A percentile compares a stretch with the other conserved stretches of the same genome.
These are phyloP conservation scores for Hemicentrotus pulcherrimus DNA, from an alignment of 35 echinoderm and acorn worm genomes.

Conservation along the genomic window DNA sequence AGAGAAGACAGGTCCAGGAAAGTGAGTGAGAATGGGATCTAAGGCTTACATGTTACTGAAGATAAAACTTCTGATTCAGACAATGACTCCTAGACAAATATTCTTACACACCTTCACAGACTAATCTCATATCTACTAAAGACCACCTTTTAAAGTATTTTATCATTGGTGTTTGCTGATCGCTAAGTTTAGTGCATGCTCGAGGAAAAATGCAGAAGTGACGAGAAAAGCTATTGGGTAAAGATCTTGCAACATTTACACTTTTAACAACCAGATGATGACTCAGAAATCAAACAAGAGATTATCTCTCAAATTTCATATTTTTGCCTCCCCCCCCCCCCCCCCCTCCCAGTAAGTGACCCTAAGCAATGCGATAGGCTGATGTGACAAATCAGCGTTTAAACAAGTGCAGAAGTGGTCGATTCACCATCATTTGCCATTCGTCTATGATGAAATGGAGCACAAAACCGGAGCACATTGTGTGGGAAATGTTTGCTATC, in stretches of 20 bases:
- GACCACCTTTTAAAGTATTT: neutral
- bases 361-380: neutral
- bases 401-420: neutral
- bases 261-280: neutral
- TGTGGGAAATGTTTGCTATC: conserved; percentile 46
- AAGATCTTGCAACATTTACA: conserved; percentile 12
- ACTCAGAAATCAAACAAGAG: conserved; percentile 33
- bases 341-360: neutral
- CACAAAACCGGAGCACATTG: conserved; percentile 29
- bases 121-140: neutral
- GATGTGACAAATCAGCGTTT: neutral
- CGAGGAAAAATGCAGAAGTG: neutral
- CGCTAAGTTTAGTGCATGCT: neutral
- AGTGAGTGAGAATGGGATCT: too few species aligned
- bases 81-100: too few species aligned
- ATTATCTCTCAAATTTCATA: conserved; percentile 30
- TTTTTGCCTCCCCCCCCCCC: neutral
- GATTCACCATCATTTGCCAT: neutral
- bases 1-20: too few species aligned
- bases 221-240: neutral
- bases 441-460: conserved; percentile 18
- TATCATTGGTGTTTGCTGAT: neutral
- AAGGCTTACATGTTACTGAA: too few species aligned
- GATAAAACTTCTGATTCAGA: too few species aligned
- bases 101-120: neutral